A percentile compares a stretch with the other conserved stretches of the same genome.
Evolutionary conservation across 2,113 vertebrate species (phyloP).

Genomic region (Neomonachus schauinslandi): DNA sequence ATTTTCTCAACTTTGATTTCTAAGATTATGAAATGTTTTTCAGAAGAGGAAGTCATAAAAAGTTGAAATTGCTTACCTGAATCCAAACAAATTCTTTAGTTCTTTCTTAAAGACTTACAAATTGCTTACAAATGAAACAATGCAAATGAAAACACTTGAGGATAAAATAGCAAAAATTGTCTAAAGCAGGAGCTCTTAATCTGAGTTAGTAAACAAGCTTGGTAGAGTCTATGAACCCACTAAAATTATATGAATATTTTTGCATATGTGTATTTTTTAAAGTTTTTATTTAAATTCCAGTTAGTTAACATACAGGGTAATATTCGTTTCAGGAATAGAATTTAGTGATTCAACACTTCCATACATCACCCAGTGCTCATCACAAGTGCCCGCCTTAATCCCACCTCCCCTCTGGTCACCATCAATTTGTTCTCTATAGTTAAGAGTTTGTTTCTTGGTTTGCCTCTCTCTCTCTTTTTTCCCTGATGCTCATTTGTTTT

Average conservation of each 20-base stretch:
- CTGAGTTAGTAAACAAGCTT: background rate
- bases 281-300: background rate
- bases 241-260: background rate
- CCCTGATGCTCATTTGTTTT: background rate
- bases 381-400: background rate
- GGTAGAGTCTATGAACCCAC: background rate
- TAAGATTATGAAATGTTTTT: conserved; percentile 25
- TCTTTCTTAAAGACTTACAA: conserved; percentile 21
- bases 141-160: background rate
- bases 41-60: conserved; percentile 5
- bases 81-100: background rate
- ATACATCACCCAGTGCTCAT: background rate
- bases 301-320: background rate
- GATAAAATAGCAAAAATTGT: background rate
- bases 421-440: background rate
- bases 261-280: background rate
- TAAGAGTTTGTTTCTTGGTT: background rate
- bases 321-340: background rate
- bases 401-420: background rate
- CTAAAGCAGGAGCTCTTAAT: background rate
- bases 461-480: background rate
- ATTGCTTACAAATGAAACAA: background rate
- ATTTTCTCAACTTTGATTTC: conserved; percentile 34
- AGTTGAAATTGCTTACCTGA: conserved; percentile 51
- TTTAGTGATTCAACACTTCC: background rate